phyloP scores from a whole-genome alignment of 2,113 vertebrate genomes.

The Accipiter virgatus region DNA sequence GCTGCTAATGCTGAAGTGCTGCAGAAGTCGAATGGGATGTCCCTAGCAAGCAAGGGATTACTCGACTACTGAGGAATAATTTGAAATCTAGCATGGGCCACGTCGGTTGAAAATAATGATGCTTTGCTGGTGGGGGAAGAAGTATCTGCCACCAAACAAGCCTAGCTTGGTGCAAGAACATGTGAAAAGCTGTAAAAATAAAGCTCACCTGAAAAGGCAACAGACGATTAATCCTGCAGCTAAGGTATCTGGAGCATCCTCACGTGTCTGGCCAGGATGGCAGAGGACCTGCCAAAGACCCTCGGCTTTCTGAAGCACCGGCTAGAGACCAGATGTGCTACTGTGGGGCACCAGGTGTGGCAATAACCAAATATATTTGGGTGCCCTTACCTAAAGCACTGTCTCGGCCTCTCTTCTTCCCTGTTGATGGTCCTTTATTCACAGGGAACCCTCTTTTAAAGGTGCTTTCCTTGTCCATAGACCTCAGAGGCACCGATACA shows the following conservation, averaged over 20 bases:
- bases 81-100: not conserved
- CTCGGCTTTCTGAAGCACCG: not conserved
- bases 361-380: not conserved
- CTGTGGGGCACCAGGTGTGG: not conserved
- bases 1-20: not conserved
- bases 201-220: not conserved
- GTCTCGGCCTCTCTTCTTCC: not conserved
- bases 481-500: not conserved
- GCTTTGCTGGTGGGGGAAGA: not conserved
- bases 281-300: not conserved
- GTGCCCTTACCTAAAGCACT: not conserved
- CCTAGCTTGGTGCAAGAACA: not conserved
- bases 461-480: not conserved
- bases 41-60: not conserved
- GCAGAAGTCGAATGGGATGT: not conserved
- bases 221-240: not conserved
- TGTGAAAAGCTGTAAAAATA: not conserved
- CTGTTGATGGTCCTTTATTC: not conserved
- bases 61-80: not conserved
- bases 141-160: not conserved
- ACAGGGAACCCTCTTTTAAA: not conserved
- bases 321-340: not conserved
- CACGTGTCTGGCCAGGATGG: not conserved
- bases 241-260: not conserved
- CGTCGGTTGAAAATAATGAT: not conserved